These are phyloP conservation scores for Agonopterix alstromeriana DNA, from an alignment of 2,888 invertebrate genomes.

Conservation along the genomic window DNA sequence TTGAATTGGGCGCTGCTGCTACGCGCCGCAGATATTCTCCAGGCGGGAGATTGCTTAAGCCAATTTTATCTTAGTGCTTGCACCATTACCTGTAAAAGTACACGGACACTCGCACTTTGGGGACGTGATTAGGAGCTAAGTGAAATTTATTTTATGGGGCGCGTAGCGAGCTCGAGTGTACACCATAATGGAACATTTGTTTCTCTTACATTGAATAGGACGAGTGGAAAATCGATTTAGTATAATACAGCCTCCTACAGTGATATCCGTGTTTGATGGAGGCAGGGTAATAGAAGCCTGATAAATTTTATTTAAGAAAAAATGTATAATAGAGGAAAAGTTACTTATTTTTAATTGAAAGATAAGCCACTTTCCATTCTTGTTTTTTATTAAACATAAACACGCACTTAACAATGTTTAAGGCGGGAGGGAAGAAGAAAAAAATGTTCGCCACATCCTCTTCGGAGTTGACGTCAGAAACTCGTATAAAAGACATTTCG, in stretches of 20 bases:
- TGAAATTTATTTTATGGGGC: slow-evolving; percentile 59
- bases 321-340: too few species aligned
- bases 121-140: slow-evolving; percentile 59
- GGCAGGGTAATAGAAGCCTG: too few species aligned
- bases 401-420: slow-evolving; percentile 46
- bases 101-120: slow-evolving; percentile 47
- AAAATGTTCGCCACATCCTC: slow-evolving; percentile 37
- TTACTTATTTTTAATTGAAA: slow-evolving; percentile 17
- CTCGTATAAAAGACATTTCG: slow-evolving; percentile 70
- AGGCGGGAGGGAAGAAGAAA: slow-evolving; percentile 38
- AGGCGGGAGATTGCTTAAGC: slow-evolving; percentile 53
- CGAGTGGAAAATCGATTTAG: slow-evolving; percentile 16
- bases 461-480: slow-evolving; percentile 53
- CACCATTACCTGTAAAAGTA: slow-evolving; percentile 50
- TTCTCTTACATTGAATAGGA: slow-evolving; percentile 30
- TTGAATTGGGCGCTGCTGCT: slow-evolving; percentile 5
- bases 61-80: slow-evolving; percentile 61
- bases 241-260: too few species aligned
- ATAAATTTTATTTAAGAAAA: too few species aligned
- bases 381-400: slow-evolving; percentile 49
- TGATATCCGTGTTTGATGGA: too few species aligned
- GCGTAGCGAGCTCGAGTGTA: slow-evolving; percentile 28
- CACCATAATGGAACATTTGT: slow-evolving; percentile 46
- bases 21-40: slow-evolving; percentile 11
- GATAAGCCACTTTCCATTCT: slow-evolving; percentile 29